These are phyloP conservation scores for Dryobota labecula DNA, from an alignment of 2,888 invertebrate species.

Conservation along the genomic window DNA sequence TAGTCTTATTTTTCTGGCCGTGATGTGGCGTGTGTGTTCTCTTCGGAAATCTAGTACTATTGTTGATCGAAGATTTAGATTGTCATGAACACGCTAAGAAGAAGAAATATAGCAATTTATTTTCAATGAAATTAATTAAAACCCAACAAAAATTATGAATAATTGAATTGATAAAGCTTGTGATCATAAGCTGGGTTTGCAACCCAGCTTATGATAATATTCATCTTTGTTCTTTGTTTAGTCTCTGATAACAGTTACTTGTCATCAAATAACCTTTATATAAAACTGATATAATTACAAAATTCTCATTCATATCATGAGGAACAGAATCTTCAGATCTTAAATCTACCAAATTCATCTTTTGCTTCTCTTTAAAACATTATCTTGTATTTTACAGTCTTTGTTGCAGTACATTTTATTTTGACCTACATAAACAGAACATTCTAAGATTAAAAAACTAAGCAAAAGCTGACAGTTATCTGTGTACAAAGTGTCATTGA, in stretches of 20 bases:
- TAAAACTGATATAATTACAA: background rate
- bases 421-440: slow-evolving; percentile 3
- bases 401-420: slow-evolving; percentile 5
- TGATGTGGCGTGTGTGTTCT: no score
- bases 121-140: background rate
- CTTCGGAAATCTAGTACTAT: no score
- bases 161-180: background rate
- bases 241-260: background rate
- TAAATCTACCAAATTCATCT: background rate
- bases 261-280: background rate
- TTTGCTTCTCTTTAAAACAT: background rate
- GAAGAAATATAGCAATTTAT: background rate
- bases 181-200: no score
- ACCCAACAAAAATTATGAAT: background rate
- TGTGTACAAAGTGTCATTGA: slow-evolving; percentile 64
- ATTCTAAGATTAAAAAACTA: background rate
- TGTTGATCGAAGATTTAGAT: no score
- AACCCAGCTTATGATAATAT: background rate
- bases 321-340: background rate
- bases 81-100: background rate
- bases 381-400: background rate
- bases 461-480: slow-evolving; percentile 2
- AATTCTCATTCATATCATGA: background rate
- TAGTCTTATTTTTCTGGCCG: no score
- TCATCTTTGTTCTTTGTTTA: background rate